Conservation (phyloP, 2,888 invertebrate genomes). For the Digitonthophagus gazella region DNA sequence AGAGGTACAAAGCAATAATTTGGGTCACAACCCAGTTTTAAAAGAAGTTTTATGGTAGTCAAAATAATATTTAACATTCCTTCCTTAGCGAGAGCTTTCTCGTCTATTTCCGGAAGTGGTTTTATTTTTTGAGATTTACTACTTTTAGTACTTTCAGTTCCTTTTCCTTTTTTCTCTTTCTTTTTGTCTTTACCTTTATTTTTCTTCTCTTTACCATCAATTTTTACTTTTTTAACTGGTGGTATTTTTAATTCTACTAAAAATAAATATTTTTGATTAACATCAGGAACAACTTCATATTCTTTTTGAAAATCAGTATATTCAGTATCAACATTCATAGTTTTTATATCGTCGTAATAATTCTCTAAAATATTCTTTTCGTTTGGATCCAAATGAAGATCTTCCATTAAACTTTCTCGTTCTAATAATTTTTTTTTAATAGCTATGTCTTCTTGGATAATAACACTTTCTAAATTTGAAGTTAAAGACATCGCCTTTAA, state of each 20-base stretch:
- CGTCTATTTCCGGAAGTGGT: background rate
- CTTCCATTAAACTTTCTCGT: constrained; percentile 5
- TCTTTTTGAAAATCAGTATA: constrained; percentile 23
- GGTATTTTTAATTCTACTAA: constrained; percentile 7
- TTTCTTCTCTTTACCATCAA: background rate
- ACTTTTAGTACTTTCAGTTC: background rate
- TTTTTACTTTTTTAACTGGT: background rate
- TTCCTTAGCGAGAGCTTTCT: background rate
- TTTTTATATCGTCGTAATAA: constrained; percentile 22
- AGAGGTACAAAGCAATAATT: constrained; percentile 43
- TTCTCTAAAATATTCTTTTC: background rate
- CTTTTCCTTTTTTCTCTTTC: background rate
- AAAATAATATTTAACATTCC: constrained; percentile 30
- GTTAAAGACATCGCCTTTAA: constrained; percentile 16
- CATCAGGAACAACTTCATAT: constrained; percentile 10
- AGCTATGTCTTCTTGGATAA: background rate
- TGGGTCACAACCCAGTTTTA: constrained; percentile 44
- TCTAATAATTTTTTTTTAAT: constrained; percentile 3
- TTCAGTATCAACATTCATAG: constrained; percentile 19
- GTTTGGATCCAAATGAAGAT: background rate
- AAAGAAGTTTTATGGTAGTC: constrained; percentile 40
- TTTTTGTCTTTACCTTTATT: background rate
- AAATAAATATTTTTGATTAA: constrained; percentile 21
- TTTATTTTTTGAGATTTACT: constrained; percentile 6
- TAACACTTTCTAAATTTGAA: background rate